phyloP scores from a whole-genome alignment of 2,888 invertebrate genomes.

The Microdon myrmicae region DNA sequence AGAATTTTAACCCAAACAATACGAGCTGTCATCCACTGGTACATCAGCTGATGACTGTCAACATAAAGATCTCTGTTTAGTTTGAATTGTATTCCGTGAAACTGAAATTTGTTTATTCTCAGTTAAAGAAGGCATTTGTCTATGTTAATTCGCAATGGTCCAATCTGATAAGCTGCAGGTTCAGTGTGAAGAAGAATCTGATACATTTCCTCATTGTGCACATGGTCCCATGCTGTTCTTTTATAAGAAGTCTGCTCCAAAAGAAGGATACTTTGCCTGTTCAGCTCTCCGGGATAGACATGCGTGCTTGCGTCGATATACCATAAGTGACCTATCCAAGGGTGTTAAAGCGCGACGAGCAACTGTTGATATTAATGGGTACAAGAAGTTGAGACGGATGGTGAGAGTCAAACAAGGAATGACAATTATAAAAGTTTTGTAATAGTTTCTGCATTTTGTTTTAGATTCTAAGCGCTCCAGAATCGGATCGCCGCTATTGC shows the following conservation, averaged over 20 bases:
- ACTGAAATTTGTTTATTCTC: background rate
- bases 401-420: conserved; percentile 11
- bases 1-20: no score
- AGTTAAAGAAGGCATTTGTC: no score
- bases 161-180: conserved; percentile 50
- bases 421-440: background rate
- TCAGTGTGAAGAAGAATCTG: conserved; percentile 69
- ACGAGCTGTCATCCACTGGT: no score
- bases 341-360: conserved; percentile 37
- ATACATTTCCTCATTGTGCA: conserved; percentile 76
- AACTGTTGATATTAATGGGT: conserved; percentile 37
- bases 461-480: conserved; percentile 23
- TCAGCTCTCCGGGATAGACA: conserved; percentile 85
- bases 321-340: conserved; percentile 50
- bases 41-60: conserved; percentile 10
- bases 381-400: conserved; percentile 42
- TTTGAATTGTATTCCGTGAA: background rate
- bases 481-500: conserved; percentile 72
- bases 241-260: conserved; percentile 62
- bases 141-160: conserved; percentile 4
- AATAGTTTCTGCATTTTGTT: conserved; percentile 4
- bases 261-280: conserved; percentile 77
- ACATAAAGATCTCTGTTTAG: background rate
- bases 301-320: conserved; percentile 77
- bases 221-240: conserved; percentile 84